These are phyloP conservation scores for Porites evermanni DNA, from an alignment of 92 coral and sea anemone species.

Conservation along the genomic window DNA sequence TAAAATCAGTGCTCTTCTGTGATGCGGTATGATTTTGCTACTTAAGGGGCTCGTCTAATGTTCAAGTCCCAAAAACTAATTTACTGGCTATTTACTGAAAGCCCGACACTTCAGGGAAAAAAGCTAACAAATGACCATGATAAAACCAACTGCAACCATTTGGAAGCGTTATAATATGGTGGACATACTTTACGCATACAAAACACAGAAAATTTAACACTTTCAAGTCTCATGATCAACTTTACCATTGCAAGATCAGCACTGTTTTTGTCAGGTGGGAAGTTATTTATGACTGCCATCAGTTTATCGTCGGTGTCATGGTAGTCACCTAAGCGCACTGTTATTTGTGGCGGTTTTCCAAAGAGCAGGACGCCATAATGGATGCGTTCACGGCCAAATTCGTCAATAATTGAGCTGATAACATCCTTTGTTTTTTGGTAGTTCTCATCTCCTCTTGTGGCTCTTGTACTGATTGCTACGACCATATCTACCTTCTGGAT, in stretches of 20 bases:
- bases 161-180: no score
- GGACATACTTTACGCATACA: no score
- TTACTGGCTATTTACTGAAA: no score
- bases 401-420: slow-evolving; percentile 53
- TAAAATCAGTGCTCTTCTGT: no score
- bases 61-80: no score
- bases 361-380: slow-evolving; percentile 34
- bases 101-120: no score
- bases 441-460: slow-evolving; percentile 59
- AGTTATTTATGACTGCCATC: background rate
- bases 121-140: no score
- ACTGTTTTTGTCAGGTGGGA: background rate
- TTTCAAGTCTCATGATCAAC: background rate
- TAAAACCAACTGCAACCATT: no score
- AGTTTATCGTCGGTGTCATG: slow-evolving; percentile 1
- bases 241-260: slow-evolving; percentile 38
- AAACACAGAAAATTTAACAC: background rate
- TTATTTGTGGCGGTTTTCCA: slow-evolving; percentile 13
- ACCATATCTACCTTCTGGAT: slow-evolving; percentile 73
- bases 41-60: no score
- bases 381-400: slow-evolving; percentile 62
- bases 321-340: slow-evolving; percentile 1
- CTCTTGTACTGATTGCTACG: slow-evolving; percentile 77
- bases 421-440: slow-evolving; percentile 76
- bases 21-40: no score